A percentile compares a stretch with the other conserved stretches of the same genome.
Evolutionary conservation across 2,113 vertebrate species (phyloP).

Genomic region (Scomber japonicus): DNA sequence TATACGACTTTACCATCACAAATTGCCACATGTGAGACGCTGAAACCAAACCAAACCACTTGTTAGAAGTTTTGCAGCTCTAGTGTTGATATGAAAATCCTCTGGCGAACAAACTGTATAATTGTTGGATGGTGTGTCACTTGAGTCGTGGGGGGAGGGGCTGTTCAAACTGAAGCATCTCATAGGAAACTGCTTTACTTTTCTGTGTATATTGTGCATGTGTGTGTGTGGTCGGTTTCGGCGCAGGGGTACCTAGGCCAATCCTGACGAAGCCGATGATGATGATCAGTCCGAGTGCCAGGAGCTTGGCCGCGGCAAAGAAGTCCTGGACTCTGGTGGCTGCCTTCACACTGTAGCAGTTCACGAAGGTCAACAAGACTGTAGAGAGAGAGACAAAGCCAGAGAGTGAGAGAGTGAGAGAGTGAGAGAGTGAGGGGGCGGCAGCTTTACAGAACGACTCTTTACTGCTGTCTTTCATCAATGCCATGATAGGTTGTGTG

Average conservation of each 20-base stretch:
- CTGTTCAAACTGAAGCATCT: not conserved
- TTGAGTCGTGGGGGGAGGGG: too few species aligned
- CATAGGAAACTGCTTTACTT: too few species aligned
- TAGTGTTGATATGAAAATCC: not conserved
- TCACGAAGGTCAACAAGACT: conserved; percentile 95
- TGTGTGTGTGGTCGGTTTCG: not conserved
- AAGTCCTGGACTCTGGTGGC: conserved; percentile 96
- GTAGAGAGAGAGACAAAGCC: conserved; percentile 27
- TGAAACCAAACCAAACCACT: too few species aligned
- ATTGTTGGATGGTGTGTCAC: too few species aligned
- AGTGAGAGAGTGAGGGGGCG: not conserved
- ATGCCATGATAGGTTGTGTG: not conserved
- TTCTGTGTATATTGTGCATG: not conserved
- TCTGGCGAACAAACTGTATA: not conserved
- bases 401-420: not conserved
- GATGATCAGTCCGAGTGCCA: conserved; percentile 93
- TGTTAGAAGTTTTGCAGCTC: too few species aligned
- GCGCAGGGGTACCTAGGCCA: conserved; percentile 85
- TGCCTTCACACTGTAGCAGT: conserved; percentile 97
- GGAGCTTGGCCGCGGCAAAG: conserved; percentile 94
- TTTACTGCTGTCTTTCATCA: not conserved
- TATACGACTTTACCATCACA: too few species aligned
- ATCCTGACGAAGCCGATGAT: conserved; percentile 95
- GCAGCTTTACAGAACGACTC: not conserved
- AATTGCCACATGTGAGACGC: too few species aligned